Percentiles rank a stretch among this genome's conserved stretches.
Evolutionary conservation across 2,888 invertebrate genomes (phyloP).

Genomic region (Thera britannica): DNA sequence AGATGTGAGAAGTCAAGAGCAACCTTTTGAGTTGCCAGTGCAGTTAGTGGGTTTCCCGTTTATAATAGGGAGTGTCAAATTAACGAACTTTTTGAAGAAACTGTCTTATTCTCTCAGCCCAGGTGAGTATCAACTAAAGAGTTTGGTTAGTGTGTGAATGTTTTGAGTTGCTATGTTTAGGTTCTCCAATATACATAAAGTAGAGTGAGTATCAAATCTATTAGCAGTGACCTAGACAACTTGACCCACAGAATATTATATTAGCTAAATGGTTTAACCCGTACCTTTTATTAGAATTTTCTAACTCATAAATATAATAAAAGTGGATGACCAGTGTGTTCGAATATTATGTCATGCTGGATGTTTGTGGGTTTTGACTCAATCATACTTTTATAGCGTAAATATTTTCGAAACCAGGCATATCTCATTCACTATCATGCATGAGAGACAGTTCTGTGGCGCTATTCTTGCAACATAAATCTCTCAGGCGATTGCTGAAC

Average conservation of each 20-base stretch:
- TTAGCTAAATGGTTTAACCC: background rate
- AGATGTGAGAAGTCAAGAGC: slow-evolving; percentile 63
- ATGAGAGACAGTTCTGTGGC: too few species aligned
- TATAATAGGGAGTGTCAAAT: slow-evolving; percentile 90
- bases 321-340: too few species aligned
- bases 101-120: slow-evolving; percentile 92
- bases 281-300: background rate
- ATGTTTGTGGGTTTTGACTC: too few species aligned
- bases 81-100: slow-evolving; percentile 93
- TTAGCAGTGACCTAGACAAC: background rate
- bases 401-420: too few species aligned
- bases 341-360: too few species aligned
- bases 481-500: too few species aligned
- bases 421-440: too few species aligned
- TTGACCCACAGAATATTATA: background rate
- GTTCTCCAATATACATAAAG: too few species aligned
- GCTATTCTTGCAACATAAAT: too few species aligned
- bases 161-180: too few species aligned
- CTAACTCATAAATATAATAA: background rate
- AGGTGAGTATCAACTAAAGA: slow-evolving; percentile 81
- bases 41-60: slow-evolving; percentile 93
- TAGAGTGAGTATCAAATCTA: background rate
- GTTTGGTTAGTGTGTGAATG: too few species aligned
- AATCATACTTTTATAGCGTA: too few species aligned
- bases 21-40: slow-evolving; percentile 91